Percentiles rank a stretch among this genome's conserved stretches.
Evolutionary conservation across 1,140 invertebrate genomes (phyloP).

Genomic region (Scaptomyza pallida): DNA sequence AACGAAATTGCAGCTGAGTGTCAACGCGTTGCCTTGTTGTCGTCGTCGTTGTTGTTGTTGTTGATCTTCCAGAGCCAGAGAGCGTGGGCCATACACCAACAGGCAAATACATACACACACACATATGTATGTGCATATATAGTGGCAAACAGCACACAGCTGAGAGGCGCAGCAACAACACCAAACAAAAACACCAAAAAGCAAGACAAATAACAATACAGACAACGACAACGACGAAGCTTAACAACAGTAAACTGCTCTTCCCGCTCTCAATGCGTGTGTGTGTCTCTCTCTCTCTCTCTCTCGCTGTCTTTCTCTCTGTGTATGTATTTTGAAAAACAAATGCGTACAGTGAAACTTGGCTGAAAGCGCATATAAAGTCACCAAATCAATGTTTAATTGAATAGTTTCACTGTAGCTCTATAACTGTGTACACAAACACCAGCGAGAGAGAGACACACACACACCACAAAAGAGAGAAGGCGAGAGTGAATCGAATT

Average conservation of each 20-base stretch:
- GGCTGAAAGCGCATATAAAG: constrained; percentile 16
- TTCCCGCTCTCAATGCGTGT: not conserved
- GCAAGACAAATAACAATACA: constrained; percentile 35
- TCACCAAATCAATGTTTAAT: constrained; percentile 13
- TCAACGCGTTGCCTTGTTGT: constrained; percentile 26
- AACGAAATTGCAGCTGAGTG: constrained; percentile 50
- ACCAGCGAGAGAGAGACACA: constrained; percentile 10
- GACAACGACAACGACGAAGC: not conserved
- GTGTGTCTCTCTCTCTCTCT: not conserved
- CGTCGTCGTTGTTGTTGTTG: constrained; percentile 37
- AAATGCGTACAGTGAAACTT: constrained; percentile 41
- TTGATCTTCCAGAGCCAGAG: constrained; percentile 53
- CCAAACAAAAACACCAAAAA: constrained; percentile 38
- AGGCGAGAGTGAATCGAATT: constrained; percentile 28
- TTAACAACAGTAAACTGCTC: no score
- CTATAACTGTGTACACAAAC: not conserved
- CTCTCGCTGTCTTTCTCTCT: not conserved
- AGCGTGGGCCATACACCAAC: constrained; percentile 37
- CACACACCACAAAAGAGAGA: constrained; percentile 25
- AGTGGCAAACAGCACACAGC: constrained; percentile 22
- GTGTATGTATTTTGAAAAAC: constrained; percentile 13
- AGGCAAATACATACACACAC: constrained; percentile 13
- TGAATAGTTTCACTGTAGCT: constrained; percentile 33
- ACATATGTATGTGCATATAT: not conserved
- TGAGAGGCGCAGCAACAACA: constrained; percentile 36